A percentile compares a stretch with the other conserved stretches of the same genome.
Evolutionary conservation across 2,797 vertebrate genomes (phyloP).

Genomic region (Philypnodon macrostomus): DNA sequence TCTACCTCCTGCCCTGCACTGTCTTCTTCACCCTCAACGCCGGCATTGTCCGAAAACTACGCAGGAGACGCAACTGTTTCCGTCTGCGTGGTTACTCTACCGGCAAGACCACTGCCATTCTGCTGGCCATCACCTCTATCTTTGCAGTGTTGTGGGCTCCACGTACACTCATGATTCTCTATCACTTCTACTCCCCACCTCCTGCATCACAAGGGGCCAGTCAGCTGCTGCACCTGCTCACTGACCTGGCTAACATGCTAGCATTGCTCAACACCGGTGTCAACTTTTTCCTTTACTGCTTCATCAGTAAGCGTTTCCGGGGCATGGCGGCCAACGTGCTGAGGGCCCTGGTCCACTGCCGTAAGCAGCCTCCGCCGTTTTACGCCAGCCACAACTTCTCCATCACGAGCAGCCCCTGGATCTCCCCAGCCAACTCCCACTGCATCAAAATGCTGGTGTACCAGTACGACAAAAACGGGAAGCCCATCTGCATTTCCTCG

Average conservation of each 20-base stretch:
- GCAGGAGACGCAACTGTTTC: constrained; percentile 86
- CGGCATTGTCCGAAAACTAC: constrained; percentile 88
- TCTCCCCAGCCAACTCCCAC: constrained; percentile 96
- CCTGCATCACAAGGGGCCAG: constrained; percentile 78
- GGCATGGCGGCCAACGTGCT: constrained; percentile 90
- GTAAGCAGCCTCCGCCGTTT: constrained; percentile 87
- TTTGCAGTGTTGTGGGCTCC: constrained; percentile 95
- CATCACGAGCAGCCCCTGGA: constrained; percentile 97
- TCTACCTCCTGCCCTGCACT: constrained; percentile 92
- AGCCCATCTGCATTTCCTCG: constrained; percentile 90
- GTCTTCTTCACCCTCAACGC: constrained; percentile 94
- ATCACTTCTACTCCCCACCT: constrained; percentile 89
- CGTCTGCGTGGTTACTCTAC: constrained; percentile 92
- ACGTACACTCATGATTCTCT: constrained; percentile 89
- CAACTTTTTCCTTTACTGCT: constrained; percentile 99
- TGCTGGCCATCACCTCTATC: constrained; percentile 93
- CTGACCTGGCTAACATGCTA: constrained; percentile 93
- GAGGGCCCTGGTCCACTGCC: constrained; percentile 85
- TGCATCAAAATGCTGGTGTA: constrained; percentile 98
- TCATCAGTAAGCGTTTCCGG: constrained; percentile 96
- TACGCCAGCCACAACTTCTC: constrained; percentile 96
- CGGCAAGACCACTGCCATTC: constrained; percentile 92
- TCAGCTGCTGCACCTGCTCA: constrained; percentile 84
- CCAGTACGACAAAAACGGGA: constrained; percentile 94
- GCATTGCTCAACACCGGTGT: constrained; percentile 94